Percentiles rank a stretch among this genome's conserved stretches.
phyloP scores from a whole-genome alignment of 2,888 invertebrate species.

The Stenurella melanura region DNA sequence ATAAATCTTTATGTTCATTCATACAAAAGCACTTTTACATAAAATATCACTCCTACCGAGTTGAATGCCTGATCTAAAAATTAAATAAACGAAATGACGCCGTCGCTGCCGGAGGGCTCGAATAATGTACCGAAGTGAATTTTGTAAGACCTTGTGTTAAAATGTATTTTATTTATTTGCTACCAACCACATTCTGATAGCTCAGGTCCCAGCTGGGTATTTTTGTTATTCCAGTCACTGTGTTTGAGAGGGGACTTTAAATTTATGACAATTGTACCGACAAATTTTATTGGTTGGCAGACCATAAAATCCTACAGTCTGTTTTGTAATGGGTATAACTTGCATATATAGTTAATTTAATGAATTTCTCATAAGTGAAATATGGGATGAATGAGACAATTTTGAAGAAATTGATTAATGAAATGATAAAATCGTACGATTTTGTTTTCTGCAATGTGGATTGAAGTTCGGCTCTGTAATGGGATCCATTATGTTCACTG shows the following conservation, averaged over 20 bases:
- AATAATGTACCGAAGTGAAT: not conserved
- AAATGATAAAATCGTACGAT: too few relatives aligned
- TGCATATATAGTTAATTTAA: too few relatives aligned
- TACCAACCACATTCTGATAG: conserved; percentile 11
- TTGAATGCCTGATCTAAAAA: not conserved
- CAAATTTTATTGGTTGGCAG: conserved; percentile 16
- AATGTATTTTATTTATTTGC: conserved; percentile 13
- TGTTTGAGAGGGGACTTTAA: conserved; percentile 4
- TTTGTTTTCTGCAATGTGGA: too few relatives aligned
- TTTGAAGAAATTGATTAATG: too few relatives aligned
- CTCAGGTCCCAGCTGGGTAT: conserved; percentile 6
- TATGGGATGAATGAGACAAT: too few relatives aligned
- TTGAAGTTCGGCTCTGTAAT: too few relatives aligned
- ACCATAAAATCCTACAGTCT: not conserved
- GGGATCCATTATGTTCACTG: too few relatives aligned
- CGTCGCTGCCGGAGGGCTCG: not conserved
- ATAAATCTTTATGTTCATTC: too few relatives aligned
- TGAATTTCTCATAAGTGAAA: too few relatives aligned
- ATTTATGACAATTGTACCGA: conserved; percentile 23
- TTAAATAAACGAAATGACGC: not conserved
- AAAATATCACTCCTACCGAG: not conserved
- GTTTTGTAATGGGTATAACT: not conserved
- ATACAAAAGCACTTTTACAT: not conserved
- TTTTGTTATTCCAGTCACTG: conserved; percentile 1
- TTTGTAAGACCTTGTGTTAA: conserved; percentile 2